Evolutionary conservation across 2,797 vertebrate species (phyloP), one percentile per base, ranked within the genome.

Genomic region (Crypturellus tataupa): DNA sequence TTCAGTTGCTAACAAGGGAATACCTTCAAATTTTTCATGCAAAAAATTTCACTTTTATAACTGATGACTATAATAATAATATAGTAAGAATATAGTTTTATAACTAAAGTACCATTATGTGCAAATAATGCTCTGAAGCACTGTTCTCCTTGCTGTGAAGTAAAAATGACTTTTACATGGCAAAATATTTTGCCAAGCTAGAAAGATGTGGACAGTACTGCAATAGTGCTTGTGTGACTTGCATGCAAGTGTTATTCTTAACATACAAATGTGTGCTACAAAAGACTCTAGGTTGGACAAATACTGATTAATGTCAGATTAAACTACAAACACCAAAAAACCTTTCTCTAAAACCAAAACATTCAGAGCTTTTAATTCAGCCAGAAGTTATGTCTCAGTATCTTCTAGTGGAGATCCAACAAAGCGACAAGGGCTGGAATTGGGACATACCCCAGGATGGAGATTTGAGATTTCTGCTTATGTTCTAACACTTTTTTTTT

Each of bases 61-160:
- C 40, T 79, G 70, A 53, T 79, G 82, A 37, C 73, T 81, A 33
- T 79, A 90, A 93, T 93, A 90, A 92, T 93, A 94, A 85, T 42
- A 29, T 47, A 71, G 59, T 27, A 56, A 60, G 70, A 64, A 27
- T 77, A 56, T 4, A 33, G 25, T 69, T 93, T 69, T 75, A 40
- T 85, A 91, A 88, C 40, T 65, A 64, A 86, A 53, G 12, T 91
- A 33, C 56, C 42, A 10, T 90, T 95, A 87, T 65, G 39, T 56
- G 53, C 47, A 47, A 55, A 21, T 42, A 77, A 85, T 80, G 29
- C 1, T 3, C 80, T 70, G 67, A 75, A 65, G 2, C 0, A 0
- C 3, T 24, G 15, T 14, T 88, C 46, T 16, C 72, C 87, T 81
- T 83, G 49, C 67, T 35, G 59, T 44, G 27, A 81, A 67, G 39